Evolutionary conservation across 2,888 invertebrate species (phyloP).

Genomic region (Protodeltote pygarga): DNA sequence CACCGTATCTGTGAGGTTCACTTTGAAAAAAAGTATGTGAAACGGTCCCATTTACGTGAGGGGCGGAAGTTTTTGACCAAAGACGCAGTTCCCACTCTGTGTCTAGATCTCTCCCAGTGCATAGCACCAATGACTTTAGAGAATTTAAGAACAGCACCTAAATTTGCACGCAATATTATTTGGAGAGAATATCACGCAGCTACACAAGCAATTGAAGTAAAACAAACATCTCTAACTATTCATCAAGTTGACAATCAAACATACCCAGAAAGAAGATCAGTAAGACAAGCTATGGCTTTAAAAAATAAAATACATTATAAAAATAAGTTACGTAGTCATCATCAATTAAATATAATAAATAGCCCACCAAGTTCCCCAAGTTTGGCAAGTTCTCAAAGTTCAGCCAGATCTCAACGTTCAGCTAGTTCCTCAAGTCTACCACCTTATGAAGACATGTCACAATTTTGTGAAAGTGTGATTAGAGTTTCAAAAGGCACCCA

Average conservation of each 20-base stretch:
- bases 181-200: neutral
- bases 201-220: neutral
- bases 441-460: constrained; percentile 13
- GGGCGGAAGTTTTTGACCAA: constrained; percentile 35
- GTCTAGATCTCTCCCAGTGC: neutral
- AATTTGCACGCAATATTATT: neutral
- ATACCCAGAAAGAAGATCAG: constrained; percentile 3
- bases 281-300: constrained; percentile 2
- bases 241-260: neutral
- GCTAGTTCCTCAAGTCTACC: neutral
- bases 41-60: constrained; percentile 8
- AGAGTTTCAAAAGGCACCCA: constrained; percentile 35
- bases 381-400: too few species aligned
- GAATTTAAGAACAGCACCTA: constrained; percentile 1
- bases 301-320: constrained; percentile 1
- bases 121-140: neutral
- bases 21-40: constrained; percentile 30
- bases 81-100: constrained; percentile 35
- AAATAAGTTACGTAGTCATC: neutral
- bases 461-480: constrained; percentile 43
- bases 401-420: neutral
- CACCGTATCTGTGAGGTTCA: constrained; percentile 43
- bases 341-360: neutral
- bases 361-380: neutral
- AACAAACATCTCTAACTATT: neutral